phyloP scores from a whole-genome alignment of 2,113 vertebrate species.

The Seriola aureovittata region DNA sequence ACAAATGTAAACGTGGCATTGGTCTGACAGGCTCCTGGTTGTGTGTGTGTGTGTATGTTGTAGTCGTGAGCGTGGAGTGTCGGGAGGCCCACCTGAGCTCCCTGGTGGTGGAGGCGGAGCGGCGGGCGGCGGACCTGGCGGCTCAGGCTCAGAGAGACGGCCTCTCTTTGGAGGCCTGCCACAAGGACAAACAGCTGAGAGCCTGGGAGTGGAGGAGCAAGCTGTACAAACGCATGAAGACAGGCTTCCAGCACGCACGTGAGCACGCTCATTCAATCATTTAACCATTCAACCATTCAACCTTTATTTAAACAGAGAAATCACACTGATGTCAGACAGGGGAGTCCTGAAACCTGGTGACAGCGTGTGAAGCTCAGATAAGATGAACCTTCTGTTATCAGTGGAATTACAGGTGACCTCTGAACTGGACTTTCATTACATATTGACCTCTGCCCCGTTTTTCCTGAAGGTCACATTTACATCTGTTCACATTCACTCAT shows the following conservation, averaged over 20 bases:
- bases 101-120: slow-evolving; percentile 92
- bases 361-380: too few relatives aligned
- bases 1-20: too few relatives aligned
- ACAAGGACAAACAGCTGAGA: slow-evolving; percentile 91
- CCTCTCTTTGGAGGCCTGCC: slow-evolving; percentile 86
- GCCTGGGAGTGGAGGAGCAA: slow-evolving; percentile 95
- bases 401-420: too few relatives aligned
- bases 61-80: slow-evolving; percentile 90
- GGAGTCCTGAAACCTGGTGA: too few relatives aligned
- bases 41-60: background rate
- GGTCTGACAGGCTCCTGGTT: background rate
- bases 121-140: slow-evolving; percentile 87
- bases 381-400: too few relatives aligned
- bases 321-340: too few relatives aligned
- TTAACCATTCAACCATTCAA: too few relatives aligned
- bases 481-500: too few relatives aligned
- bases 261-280: slow-evolving; percentile 50
- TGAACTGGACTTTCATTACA: too few relatives aligned
- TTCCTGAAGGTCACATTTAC: too few relatives aligned
- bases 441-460: too few relatives aligned
- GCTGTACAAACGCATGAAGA: slow-evolving; percentile 94
- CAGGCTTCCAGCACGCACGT: slow-evolving; percentile 93
- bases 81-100: slow-evolving; percentile 88
- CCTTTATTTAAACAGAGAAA: too few relatives aligned
- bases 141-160: slow-evolving; percentile 87